A percentile compares a stretch with the other conserved stretches of the same genome.
Conservation (phyloP, 2,888 invertebrate species). For the Saturnia pavonia region DNA sequence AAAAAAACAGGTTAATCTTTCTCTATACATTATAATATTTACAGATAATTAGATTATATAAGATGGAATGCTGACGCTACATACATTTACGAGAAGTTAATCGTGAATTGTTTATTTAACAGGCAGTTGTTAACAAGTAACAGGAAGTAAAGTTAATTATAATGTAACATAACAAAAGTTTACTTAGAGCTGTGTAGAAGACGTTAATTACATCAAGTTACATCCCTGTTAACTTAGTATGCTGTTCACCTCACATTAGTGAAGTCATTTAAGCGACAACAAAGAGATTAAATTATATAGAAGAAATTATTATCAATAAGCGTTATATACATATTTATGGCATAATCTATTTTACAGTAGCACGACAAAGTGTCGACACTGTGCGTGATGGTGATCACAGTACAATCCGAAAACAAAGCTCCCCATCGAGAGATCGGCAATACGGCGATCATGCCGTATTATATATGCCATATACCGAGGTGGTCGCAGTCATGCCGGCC, state of each 20-base stretch:
- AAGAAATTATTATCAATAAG: no score
- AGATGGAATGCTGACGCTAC: neutral
- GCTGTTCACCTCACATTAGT: neutral
- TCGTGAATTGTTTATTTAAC: constrained; percentile 4
- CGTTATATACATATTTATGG: neutral
- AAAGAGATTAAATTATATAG: neutral
- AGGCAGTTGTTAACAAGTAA: constrained; percentile 1
- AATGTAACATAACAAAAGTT: constrained; percentile 11
- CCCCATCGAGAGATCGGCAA: no score
- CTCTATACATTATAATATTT: neutral
- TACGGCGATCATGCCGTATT: no score
- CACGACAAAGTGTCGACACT: no score
- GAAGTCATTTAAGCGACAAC: neutral
- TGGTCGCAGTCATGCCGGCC: no score
- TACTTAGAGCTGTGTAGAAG: neutral
- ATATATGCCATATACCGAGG: no score
- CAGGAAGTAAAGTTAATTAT: constrained; percentile 6
- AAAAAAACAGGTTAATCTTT: neutral
- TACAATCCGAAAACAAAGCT: no score
- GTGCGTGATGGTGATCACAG: no score
- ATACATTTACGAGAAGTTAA: neutral
- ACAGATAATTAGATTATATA: neutral
- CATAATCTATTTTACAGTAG: no score
- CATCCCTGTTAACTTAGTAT: neutral
- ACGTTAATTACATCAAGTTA: constrained; percentile 5